These are phyloP conservation scores for Diarsia mendica DNA, from an alignment of 2,888 invertebrate genomes.

Conservation along the genomic window DNA sequence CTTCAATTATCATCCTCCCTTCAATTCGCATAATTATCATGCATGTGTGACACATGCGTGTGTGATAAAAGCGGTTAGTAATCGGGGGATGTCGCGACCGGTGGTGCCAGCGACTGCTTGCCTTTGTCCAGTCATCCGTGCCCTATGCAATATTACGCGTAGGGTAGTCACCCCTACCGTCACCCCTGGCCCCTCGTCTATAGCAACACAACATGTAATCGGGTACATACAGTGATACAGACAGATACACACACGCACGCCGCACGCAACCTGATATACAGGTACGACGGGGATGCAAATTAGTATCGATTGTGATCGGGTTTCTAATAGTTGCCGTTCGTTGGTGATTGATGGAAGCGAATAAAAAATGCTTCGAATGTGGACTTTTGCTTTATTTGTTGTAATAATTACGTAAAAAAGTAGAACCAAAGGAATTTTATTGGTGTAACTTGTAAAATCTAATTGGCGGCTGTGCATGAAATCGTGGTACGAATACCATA, in stretches of 20 bases:
- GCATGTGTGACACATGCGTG: constrained; percentile 33
- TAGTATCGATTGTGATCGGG: constrained; percentile 46
- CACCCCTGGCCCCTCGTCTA: constrained; percentile 28
- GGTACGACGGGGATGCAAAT: constrained; percentile 53
- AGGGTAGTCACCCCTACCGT: constrained; percentile 54
- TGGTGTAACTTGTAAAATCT: background rate
- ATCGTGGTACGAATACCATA: constrained; percentile 12
- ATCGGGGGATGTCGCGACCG: constrained; percentile 53
- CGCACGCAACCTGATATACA: constrained; percentile 36
- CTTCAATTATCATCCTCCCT: constrained; percentile 50
- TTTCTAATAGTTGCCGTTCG: constrained; percentile 42
- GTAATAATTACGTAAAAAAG: constrained; percentile 24
- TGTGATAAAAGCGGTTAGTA: constrained; percentile 42
- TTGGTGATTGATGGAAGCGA: constrained; percentile 32
- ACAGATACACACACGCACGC: constrained; percentile 35
- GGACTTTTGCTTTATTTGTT: background rate
- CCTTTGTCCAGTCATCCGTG: constrained; percentile 58
- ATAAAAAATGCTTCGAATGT: background rate
- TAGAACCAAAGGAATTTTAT: background rate
- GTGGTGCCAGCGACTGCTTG: constrained; percentile 47
- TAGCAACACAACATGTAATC: constrained; percentile 47
- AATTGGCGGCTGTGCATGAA: constrained; percentile 15
- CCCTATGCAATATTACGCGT: constrained; percentile 37
- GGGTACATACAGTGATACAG: constrained; percentile 31
- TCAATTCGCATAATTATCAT: constrained; percentile 31